Evolutionary conservation across 2,113 vertebrate genomes (phyloP).

Genomic region (Felis chaus): DNA sequence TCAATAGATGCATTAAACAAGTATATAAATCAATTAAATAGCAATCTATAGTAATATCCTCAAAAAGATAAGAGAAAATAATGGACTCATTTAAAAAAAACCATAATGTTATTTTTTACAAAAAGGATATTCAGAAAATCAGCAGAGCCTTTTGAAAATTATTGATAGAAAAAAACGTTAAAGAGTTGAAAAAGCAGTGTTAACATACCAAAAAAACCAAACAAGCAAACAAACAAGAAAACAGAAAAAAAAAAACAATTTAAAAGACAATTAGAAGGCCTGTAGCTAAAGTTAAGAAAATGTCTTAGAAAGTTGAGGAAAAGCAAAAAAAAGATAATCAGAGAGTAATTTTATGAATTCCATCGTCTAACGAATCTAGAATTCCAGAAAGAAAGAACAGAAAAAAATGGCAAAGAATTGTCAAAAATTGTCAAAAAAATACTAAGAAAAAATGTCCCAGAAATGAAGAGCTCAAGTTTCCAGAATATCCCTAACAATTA

Average conservation of each 20-base stretch:
- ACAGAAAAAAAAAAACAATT: background rate
- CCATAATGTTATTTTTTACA: background rate
- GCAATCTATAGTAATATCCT: background rate
- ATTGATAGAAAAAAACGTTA: background rate
- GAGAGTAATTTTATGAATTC: background rate
- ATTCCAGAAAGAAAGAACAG: background rate
- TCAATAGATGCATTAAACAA: constrained; percentile 8
- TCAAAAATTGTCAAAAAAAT: background rate
- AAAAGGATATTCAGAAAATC: background rate
- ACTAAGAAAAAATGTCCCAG: background rate
- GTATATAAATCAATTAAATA: constrained; percentile 20
- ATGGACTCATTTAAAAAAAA: background rate
- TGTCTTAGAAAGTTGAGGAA: background rate
- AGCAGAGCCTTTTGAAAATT: constrained; percentile 23
- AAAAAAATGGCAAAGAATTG: background rate
- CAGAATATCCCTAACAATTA: background rate
- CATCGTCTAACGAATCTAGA: background rate
- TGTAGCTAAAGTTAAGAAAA: background rate
- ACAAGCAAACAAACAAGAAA: background rate
- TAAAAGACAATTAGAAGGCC: background rate
- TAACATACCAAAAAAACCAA: background rate
- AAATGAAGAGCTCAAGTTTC: background rate
- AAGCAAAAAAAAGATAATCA: background rate
- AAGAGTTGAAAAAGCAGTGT: background rate
- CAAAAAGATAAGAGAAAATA: constrained; percentile 29